Conservation (phyloP, 2,888 invertebrate species). For the Catocala sponsa region DNA sequence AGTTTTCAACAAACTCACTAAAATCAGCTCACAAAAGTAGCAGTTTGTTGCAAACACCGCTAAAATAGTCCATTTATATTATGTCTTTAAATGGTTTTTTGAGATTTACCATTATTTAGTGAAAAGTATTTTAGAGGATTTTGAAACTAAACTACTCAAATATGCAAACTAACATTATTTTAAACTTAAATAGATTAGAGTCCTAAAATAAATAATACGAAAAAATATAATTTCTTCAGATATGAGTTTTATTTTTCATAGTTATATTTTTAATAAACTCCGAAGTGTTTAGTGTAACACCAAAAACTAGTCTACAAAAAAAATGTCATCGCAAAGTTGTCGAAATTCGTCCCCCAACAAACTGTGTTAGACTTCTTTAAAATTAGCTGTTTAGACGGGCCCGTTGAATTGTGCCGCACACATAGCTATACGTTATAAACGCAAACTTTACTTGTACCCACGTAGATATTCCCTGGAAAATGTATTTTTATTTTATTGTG, state of each 20-base stretch:
- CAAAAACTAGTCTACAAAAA: constrained; percentile 53
- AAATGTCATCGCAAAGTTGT: constrained; percentile 45
- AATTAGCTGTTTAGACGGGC: constrained; percentile 83
- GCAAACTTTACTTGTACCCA: constrained; percentile 84
- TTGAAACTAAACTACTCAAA: too few relatives aligned
- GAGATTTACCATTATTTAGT: too few relatives aligned
- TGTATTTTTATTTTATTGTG: constrained; percentile 84
- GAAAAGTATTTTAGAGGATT: too few relatives aligned
- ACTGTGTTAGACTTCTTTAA: constrained; percentile 71
- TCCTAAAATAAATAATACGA: too few relatives aligned
- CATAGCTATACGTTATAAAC: constrained; percentile 68
- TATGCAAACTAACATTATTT: too few relatives aligned
- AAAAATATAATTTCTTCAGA: too few relatives aligned
- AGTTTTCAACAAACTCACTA: too few relatives aligned
- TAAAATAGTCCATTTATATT: too few relatives aligned
- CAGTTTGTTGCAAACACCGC: too few relatives aligned
- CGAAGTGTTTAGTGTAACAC: constrained; percentile 34
- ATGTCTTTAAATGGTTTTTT: too few relatives aligned
- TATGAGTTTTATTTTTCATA: neutral
- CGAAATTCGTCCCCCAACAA: constrained; percentile 60
- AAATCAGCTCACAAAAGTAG: too few relatives aligned
- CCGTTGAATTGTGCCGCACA: constrained; percentile 74
- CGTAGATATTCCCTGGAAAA: constrained; percentile 85
- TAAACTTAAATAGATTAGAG: too few relatives aligned
- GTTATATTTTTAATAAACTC: constrained; percentile 43